Evolutionary conservation across 2,888 invertebrate species (phyloP).

Genomic region (Cremastinae sp.): DNA sequence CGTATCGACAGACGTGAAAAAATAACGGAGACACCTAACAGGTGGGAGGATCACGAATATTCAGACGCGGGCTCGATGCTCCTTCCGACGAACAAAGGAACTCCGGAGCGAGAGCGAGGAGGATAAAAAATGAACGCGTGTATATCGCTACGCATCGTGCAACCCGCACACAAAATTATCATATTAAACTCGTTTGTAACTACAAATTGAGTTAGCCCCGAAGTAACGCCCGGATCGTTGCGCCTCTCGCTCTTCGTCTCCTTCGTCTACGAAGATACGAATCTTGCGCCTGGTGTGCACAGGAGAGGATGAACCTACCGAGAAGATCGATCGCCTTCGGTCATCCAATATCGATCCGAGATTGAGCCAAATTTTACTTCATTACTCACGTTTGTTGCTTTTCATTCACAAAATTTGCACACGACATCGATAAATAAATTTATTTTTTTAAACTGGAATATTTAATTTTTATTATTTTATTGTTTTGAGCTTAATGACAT

Average conservation of each 20-base stretch:
- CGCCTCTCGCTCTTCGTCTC: slow-evolving; percentile 37
- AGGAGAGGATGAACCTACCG: slow-evolving; percentile 22
- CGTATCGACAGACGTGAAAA: slow-evolving; percentile 77
- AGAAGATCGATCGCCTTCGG: slow-evolving; percentile 41
- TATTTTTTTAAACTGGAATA: too few relatives aligned
- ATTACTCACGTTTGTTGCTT: too few relatives aligned
- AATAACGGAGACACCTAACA: slow-evolving; percentile 72
- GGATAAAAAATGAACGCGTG: neutral
- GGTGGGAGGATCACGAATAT: slow-evolving; percentile 68
- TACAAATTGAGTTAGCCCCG: slow-evolving; percentile 79
- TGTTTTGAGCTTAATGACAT: too few relatives aligned
- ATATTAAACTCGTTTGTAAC: slow-evolving; percentile 79
- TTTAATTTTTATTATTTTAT: slow-evolving; percentile 3
- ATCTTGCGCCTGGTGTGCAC: slow-evolving; percentile 56
- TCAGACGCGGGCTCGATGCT: slow-evolving; percentile 36
- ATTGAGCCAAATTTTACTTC: slow-evolving; percentile 12
- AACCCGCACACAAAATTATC: slow-evolving; percentile 70
- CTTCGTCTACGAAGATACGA: slow-evolving; percentile 63
- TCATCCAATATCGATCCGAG: slow-evolving; percentile 67
- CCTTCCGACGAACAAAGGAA: slow-evolving; percentile 67
- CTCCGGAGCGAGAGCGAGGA: neutral
- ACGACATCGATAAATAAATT: too few relatives aligned
- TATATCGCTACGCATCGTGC: slow-evolving; percentile 4
- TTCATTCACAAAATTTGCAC: too few relatives aligned
- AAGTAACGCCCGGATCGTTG: slow-evolving; percentile 59